phyloP scores from a whole-genome alignment of 2,797 vertebrate genomes.

The Cossypha heuglini region DNA sequence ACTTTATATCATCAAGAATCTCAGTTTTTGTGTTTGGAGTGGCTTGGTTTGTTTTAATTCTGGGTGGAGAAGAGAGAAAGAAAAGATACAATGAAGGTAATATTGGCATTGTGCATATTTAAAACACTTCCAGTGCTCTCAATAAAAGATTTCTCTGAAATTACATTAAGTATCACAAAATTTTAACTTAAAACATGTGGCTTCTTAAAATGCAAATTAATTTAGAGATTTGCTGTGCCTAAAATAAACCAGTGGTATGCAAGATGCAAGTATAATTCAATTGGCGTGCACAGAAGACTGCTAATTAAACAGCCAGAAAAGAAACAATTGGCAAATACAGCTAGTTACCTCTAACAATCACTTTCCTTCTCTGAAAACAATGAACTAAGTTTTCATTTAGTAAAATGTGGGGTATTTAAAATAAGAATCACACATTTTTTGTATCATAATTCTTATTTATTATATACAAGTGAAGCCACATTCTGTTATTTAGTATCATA shows the following conservation, averaged over 20 bases:
- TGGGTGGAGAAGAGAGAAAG: background rate
- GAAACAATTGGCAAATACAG: background rate
- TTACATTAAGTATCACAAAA: background rate
- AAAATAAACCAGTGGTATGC: background rate
- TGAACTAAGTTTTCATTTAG: background rate
- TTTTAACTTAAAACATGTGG: background rate
- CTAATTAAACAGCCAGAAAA: background rate
- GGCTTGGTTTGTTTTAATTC: background rate
- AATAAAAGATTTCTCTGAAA: background rate
- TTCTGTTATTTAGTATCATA: background rate
- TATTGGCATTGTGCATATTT: background rate
- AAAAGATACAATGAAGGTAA: background rate
- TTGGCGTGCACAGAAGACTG: background rate
- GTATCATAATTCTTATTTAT: background rate
- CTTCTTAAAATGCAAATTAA: background rate
- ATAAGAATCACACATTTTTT: background rate
- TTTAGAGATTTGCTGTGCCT: background rate
- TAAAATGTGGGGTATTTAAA: fast-evolving
- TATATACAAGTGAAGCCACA: background rate
- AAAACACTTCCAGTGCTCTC: background rate
- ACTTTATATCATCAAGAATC: background rate
- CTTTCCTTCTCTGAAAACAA: background rate
- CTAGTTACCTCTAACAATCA: background rate
- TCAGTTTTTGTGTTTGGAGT: background rate
- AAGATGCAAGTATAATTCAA: background rate